These are phyloP conservation scores for Epistrophe eligans DNA, from an alignment of 2,888 invertebrate species.

Conservation along the genomic window DNA sequence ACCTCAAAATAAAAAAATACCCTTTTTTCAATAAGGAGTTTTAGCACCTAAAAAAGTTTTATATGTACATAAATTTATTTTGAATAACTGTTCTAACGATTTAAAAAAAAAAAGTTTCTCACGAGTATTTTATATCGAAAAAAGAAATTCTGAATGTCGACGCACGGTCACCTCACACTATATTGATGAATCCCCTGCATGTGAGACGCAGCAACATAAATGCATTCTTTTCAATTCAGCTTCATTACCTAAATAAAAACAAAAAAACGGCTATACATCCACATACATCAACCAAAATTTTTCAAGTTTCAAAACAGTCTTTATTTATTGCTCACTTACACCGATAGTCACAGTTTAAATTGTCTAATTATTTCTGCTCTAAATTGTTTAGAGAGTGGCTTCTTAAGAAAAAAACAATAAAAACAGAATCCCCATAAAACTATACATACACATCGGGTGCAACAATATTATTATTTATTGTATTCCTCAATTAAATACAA, in stretches of 20 bases:
- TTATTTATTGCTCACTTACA: slow-evolving; percentile 12
- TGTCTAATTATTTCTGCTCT: slow-evolving; percentile 62
- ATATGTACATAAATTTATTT: too few species aligned
- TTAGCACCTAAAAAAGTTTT: too few species aligned
- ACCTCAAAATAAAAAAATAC: too few species aligned
- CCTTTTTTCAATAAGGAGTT: too few species aligned
- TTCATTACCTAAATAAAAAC: too few species aligned
- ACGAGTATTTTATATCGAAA: too few species aligned
- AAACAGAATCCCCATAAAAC: slow-evolving; percentile 16
- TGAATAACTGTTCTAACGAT: too few species aligned
- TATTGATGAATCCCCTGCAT: neutral
- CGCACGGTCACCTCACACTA: neutral
- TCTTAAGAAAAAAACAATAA: slow-evolving; percentile 6
- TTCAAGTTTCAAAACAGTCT: neutral
- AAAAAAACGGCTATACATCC: neutral
- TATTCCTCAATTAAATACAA: slow-evolving; percentile 49
- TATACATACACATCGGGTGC: slow-evolving; percentile 3
- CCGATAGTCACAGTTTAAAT: slow-evolving; percentile 16
- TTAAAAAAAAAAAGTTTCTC: too few species aligned
- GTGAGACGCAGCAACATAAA: neutral
- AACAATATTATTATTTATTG: slow-evolving; percentile 51
- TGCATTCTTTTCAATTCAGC: neutral
- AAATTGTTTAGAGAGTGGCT: slow-evolving; percentile 33
- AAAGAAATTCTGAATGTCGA: too few species aligned
- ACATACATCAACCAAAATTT: neutral